Base-by-base conservation (phyloP, 2,888 invertebrate genomes). In the Megastigmus dorsalis region DNA sequence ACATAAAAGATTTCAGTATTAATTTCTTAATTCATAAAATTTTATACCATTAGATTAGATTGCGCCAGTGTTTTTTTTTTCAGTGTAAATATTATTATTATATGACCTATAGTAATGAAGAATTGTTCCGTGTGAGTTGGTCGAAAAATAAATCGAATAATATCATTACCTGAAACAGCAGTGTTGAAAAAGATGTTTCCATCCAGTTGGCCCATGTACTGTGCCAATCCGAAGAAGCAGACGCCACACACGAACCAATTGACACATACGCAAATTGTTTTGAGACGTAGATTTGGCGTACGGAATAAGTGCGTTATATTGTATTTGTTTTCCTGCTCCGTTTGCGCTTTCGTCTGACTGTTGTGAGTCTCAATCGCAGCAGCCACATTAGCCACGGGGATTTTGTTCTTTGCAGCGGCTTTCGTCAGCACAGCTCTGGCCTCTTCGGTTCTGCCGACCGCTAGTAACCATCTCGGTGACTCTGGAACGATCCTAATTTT, bases 151-250 rank as follows among this genome's bases (percentile, higher is more conserved):
- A 10, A 18, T 18, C 3, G 3, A 43, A 33, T 20, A 48, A 33
- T n/a, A n/a, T n/a, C n/a, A n/a, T 67, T 82, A 89, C 90, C 92
- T 65, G 92, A 91, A 3, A 91, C 78, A 83, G 91, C 87, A 85
- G 89, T 86, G 84, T 91, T 89, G 82, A 90, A 76, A 81, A 90
- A 91, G 57, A 89, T 88, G 72, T 90, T 86, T 23, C 90, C 91
- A 20, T 89, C 89, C 62, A 91, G 81, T 72, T 89, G 84, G 6
- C 89, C 88, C 62, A 90, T 88, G 78, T 90, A 90, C 80, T 91
- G 89, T 3, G 90, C 88, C 54, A 92, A 81, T 23, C 92, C 92
- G 77, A 91, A 92, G 82, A 91, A 92, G 75, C 90, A 89, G 80
- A 90, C 87, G n/a, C 90, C 90, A 50, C 90, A 89, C 0, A 90